phyloP scores from a whole-genome alignment of 1,140 invertebrate genomes.

The Papilio glaucus region DNA sequence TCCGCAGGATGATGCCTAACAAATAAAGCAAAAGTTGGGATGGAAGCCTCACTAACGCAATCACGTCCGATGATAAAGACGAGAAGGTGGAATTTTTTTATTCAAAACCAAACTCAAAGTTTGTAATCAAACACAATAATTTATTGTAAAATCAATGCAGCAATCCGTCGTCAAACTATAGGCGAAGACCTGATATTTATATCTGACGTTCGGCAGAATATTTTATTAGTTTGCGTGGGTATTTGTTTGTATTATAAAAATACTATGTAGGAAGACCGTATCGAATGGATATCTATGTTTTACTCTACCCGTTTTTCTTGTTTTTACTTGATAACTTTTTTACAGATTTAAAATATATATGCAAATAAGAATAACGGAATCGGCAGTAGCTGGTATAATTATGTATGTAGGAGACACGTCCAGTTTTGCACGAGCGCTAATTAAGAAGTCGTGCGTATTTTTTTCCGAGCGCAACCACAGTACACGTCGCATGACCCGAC shows the following conservation, averaged over 20 bases:
- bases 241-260: slow-evolving; percentile 19
- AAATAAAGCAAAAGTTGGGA: neutral
- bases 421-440: slow-evolving; percentile 11
- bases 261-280: slow-evolving; percentile 4
- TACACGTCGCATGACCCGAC: neutral
- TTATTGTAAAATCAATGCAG: neutral
- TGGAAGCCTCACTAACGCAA: neutral
- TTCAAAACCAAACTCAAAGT: neutral
- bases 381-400: neutral
- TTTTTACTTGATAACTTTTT: neutral
- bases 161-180: neutral
- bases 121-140: neutral
- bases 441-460: slow-evolving; percentile 16
- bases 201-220: slow-evolving; percentile 2
- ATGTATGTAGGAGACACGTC: neutral
- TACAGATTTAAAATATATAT: neutral
- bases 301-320: neutral
- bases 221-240: slow-evolving; percentile 8
- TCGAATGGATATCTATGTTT: slow-evolving; percentile 7
- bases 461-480: neutral
- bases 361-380: slow-evolving; percentile 16
- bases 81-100: neutral
- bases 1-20: neutral
- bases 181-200: neutral
- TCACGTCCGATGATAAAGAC: neutral